These are phyloP conservation scores for Umimayanthus kanabou DNA, from an alignment of 92 coral and sea anemone genomes.

Conservation along the genomic window DNA sequence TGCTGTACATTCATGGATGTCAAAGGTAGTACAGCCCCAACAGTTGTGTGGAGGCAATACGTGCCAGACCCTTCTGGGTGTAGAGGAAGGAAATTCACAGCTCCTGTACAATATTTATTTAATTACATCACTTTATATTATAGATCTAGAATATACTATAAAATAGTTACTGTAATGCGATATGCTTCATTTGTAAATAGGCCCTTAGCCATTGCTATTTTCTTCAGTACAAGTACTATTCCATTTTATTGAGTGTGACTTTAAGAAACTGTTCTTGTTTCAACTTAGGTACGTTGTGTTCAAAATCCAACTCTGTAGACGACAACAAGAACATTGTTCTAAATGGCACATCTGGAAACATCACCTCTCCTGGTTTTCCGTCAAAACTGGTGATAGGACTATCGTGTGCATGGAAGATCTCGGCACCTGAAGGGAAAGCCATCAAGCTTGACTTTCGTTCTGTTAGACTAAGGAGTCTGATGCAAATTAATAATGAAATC, in stretches of 20 bases:
- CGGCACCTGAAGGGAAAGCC: slow-evolving; percentile 23
- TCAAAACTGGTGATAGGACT: neutral
- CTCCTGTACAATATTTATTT: too few species aligned
- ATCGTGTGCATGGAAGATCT: slow-evolving; percentile 30
- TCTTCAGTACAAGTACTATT: accelerated
- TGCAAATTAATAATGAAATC: neutral
- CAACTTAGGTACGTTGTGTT: slow-evolving; percentile 10
- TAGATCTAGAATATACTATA: too few species aligned
- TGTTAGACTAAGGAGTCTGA: neutral
- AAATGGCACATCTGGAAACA: slow-evolving; percentile 8
- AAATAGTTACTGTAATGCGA: too few species aligned
- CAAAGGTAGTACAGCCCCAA: too few species aligned
- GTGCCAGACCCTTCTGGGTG: too few species aligned
- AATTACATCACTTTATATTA: too few species aligned
- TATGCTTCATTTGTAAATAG: too few species aligned
- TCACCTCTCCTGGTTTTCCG: slow-evolving; percentile 38
- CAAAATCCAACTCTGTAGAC: slow-evolving; percentile 13
- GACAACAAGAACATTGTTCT: slow-evolving; percentile 22
- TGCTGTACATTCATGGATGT: too few species aligned
- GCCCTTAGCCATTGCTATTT: neutral
- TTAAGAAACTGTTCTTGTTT: neutral
- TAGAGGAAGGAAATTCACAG: too few species aligned
- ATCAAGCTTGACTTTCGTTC: slow-evolving; percentile 17
- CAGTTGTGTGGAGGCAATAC: too few species aligned
- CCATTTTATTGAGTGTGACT: neutral